phyloP scores from a whole-genome alignment of 2,113 vertebrate species.

The Columba janthina region DNA sequence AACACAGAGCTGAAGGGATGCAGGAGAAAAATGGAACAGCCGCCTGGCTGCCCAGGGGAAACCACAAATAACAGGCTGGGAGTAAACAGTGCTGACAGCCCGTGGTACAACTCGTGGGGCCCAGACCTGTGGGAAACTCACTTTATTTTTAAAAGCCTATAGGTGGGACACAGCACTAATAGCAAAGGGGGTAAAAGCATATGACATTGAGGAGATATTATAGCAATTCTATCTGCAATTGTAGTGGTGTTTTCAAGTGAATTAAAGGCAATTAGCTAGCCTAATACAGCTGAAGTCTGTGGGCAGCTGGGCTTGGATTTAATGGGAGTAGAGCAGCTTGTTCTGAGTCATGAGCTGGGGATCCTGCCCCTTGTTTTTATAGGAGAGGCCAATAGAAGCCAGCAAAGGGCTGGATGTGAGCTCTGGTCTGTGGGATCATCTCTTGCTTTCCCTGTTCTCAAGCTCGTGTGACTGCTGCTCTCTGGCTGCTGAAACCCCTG shows the following conservation, averaged over 20 bases:
- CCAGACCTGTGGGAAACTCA: rapidly evolving
- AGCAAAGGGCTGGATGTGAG: neutral
- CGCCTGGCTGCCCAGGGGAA: neutral
- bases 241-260: neutral
- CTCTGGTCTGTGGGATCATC: neutral
- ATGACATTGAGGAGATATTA: neutral
- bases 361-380: neutral
- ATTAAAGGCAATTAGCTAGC: neutral
- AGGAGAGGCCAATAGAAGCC: neutral
- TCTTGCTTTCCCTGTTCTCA: neutral
- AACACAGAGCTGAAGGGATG: neutral
- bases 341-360: neutral
- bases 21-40: neutral
- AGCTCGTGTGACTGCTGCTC: neutral
- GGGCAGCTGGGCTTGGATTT: neutral
- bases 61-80: constrained; percentile 39
- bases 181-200: neutral
- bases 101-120: rapidly evolving
- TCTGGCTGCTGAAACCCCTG: neutral
- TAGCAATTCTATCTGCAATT: neutral
- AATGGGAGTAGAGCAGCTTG: neutral
- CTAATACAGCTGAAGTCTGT: neutral
- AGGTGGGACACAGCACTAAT: neutral
- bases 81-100: neutral
- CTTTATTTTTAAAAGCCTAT: neutral